Percentiles rank a stretch among this genome's conserved stretches.
Evolutionary conservation across 2,797 vertebrate species (phyloP).

Genomic region (Hybognathus amarus): DNA sequence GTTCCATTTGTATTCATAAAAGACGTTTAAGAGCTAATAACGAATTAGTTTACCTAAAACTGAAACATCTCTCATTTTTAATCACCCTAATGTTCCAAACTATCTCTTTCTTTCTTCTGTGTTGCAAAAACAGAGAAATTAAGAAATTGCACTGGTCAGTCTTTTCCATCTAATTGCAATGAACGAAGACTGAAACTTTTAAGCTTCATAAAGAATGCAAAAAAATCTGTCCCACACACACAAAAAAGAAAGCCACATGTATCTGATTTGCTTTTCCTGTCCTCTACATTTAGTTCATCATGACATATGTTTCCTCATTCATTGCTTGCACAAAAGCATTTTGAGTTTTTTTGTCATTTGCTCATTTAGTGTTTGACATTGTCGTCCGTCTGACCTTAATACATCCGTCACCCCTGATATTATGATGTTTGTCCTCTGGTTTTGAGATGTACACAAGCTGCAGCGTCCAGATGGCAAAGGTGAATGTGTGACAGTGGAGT

Average conservation of each 20-base stretch:
- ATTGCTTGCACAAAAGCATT: neutral
- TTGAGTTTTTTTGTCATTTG: constrained; percentile 1
- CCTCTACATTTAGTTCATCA: neutral
- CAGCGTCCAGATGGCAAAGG: constrained; percentile 40
- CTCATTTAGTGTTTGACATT: constrained; percentile 37
- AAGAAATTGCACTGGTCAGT: neutral
- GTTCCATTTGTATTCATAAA: neutral
- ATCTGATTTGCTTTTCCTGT: constrained; percentile 2
- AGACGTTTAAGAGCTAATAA: neutral
- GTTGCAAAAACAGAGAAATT: neutral
- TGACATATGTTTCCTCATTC: neutral
- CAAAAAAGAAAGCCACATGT: neutral
- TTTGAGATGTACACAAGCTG: constrained; percentile 14
- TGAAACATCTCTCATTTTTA: neutral
- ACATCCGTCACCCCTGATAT: constrained; percentile 20
- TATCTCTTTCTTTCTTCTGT: neutral
- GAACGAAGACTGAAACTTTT: neutral
- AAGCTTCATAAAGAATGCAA: neutral
- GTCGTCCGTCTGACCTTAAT: constrained; percentile 17
- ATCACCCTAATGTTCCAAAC: neutral
- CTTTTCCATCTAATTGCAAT: neutral
- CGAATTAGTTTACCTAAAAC: neutral
- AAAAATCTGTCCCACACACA: neutral
- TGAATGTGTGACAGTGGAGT: constrained; percentile 37
- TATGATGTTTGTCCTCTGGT: constrained; percentile 32